Percentiles rank a stretch among this genome's conserved stretches.
These are phyloP conservation scores for Drosophila silvestris DNA, from an alignment of 2,888 invertebrate genomes.

Conservation along the genomic window DNA sequence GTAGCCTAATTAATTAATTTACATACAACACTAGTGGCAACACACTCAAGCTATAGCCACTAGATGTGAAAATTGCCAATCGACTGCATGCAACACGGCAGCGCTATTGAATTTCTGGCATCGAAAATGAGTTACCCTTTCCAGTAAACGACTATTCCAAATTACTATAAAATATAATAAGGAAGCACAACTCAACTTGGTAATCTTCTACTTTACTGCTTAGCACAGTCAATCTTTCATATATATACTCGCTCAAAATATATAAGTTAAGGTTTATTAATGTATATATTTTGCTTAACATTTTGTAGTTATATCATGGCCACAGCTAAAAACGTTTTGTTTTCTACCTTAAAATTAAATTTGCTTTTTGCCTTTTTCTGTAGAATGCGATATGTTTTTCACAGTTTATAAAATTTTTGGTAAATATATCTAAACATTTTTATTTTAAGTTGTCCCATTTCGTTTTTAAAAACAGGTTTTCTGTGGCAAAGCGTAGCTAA, in stretches of 20 bases:
- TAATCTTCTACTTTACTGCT: neutral
- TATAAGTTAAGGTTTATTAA: neutral
- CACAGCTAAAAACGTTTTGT: neutral
- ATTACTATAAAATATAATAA: neutral
- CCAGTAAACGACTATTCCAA: neutral
- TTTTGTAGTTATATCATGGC: neutral
- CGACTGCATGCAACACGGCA: constrained; percentile 39
- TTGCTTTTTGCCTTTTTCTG: neutral
- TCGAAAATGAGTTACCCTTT: constrained; percentile 28
- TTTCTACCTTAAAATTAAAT: neutral
- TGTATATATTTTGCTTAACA: neutral
- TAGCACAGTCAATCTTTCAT: neutral
- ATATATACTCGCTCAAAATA: neutral
- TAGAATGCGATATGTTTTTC: neutral
- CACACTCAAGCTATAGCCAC: constrained; percentile 5
- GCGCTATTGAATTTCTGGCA: neutral
- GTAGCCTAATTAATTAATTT: constrained; percentile 77
- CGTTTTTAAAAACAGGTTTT: neutral
- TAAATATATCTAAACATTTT: neutral
- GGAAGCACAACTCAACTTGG: neutral
- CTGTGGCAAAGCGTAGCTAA: neutral
- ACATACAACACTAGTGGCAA: constrained; percentile 55
- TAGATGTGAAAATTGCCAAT: constrained; percentile 48
- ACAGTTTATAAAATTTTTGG: neutral
- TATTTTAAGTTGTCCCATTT: neutral